Evolutionary conservation across 2,888 invertebrate genomes (phyloP), one percentile per base, ranked within the genome.

Genomic region (Crematogaster levior): DNA sequence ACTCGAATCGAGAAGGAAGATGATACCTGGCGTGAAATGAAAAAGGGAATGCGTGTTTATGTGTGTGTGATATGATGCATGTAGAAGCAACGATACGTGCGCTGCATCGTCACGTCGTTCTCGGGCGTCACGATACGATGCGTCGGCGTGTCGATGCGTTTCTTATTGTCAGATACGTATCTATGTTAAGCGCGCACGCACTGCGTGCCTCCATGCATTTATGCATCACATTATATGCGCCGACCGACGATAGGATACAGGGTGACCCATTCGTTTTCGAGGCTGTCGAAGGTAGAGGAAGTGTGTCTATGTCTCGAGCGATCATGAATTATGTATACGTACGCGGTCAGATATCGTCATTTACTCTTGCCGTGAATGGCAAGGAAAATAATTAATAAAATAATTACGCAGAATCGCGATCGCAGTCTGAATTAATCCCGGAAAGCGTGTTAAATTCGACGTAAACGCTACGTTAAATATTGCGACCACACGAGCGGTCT

Each of bases 91-190:
- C 34, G 83, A 63, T 77, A 75, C 81, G 84, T 84, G 84, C 84
- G 80, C 79, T 75, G 85, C 87, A 90, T 90, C 85, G 89, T 90
- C 90, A 84, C 86, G 85, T 88, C 81, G 74, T 65, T 73, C 81
- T 7, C 61, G 80, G 58, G 73, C 84, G 84, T 88, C 77, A 56
- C 53, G 77, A 77, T 68, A 77, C 84, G 87, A 40, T 86, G 87
- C 89, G 87, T 88, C 89, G 88, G 85, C 88, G 91, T 89, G 90
- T 88, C 89, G 89, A 90, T 89, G 90, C 87, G 89, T 86, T 85
- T 86, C 92, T 92, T 92, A 93, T 93, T 92, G 91, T 91, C 88
- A 89, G 90, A 92, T 91, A 85, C 89, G 90, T 92, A 93, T 92
- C 93, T 91, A 93, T 93, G 92, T 91, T 92, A 92, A 93, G 89